These are phyloP conservation scores for Berghia stephanieae DNA, from an alignment of 1,140 invertebrate genomes.

Conservation along the genomic window DNA sequence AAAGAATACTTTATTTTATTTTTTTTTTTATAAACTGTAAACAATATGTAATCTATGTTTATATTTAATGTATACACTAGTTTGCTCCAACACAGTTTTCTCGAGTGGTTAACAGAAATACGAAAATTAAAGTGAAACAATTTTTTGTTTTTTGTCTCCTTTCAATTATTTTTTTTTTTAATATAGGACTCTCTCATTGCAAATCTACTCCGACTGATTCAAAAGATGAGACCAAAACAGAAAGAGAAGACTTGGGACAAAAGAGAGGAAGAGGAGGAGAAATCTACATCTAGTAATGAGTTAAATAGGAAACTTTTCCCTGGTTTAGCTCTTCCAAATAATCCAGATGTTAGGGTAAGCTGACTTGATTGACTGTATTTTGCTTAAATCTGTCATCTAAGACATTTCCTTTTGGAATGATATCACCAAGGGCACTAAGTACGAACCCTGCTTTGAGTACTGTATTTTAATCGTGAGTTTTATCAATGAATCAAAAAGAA, in stretches of 20 bases:
- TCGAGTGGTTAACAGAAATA: too few species aligned
- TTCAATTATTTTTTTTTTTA: constrained; percentile 31
- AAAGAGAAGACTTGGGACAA: constrained; percentile 44
- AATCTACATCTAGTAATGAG: constrained; percentile 42
- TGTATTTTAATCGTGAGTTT: too few species aligned
- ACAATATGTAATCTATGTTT: not conserved
- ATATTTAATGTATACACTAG: constrained; percentile 23
- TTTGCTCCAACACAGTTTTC: too few species aligned
- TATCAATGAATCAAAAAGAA: too few species aligned
- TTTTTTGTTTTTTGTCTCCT: constrained; percentile 7
- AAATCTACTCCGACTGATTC: constrained; percentile 91
- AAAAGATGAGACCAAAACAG: constrained; percentile 86
- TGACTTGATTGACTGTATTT: not conserved
- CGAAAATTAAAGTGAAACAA: too few species aligned
- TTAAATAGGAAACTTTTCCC: constrained; percentile 83
- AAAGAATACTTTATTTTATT: too few species aligned
- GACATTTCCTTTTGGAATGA: too few species aligned
- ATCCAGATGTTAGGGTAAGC: constrained; percentile 69
- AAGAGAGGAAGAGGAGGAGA: constrained; percentile 40
- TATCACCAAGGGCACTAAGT: too few species aligned
- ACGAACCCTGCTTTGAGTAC: too few species aligned
- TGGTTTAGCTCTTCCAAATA: constrained; percentile 89
- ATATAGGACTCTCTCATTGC: constrained; percentile 88
- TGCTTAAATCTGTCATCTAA: not conserved
- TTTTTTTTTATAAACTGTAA: too few species aligned